Evolutionary conservation across 2,888 invertebrate genomes (phyloP).

Genomic region (Rhagonycha lutea): DNA sequence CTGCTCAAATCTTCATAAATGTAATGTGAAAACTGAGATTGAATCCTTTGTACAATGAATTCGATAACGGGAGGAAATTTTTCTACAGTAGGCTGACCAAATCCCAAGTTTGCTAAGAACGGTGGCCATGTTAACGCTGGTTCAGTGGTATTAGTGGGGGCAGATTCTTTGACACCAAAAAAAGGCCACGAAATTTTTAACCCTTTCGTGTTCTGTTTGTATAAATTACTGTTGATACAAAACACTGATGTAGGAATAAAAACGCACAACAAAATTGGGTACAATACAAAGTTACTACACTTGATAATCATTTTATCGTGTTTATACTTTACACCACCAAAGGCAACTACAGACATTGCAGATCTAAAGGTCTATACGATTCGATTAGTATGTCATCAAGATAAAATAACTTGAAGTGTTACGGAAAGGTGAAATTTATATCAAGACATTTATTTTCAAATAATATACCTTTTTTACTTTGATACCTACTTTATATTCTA

Average conservation of each 20-base stretch:
- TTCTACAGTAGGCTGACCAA: conserved; percentile 28
- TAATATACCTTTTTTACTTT: not conserved
- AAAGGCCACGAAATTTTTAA: not conserved
- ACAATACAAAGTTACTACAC: not conserved
- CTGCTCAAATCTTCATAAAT: conserved; percentile 61
- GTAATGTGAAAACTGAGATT: conserved; percentile 71
- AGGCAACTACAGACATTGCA: not conserved
- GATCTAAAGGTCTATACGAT: not conserved
- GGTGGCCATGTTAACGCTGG: not conserved
- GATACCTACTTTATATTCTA: not conserved
- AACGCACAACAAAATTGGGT: not conserved
- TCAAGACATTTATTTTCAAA: not conserved
- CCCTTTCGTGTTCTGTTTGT: not conserved
- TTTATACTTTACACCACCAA: not conserved
- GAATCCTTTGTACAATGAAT: conserved; percentile 69
- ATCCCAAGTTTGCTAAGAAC: conserved; percentile 8
- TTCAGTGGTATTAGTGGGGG: not conserved
- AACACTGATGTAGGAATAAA: not conserved
- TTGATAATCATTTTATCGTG: not conserved
- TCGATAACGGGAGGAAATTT: conserved; percentile 72
- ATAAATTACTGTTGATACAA: not conserved
- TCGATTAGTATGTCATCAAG: not conserved
- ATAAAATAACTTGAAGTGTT: not conserved
- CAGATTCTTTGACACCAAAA: not conserved
- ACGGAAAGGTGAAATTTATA: not conserved